These are phyloP conservation scores for Struthio camelus DNA, from an alignment of 2,113 vertebrate genomes.

Conservation along the genomic window DNA sequence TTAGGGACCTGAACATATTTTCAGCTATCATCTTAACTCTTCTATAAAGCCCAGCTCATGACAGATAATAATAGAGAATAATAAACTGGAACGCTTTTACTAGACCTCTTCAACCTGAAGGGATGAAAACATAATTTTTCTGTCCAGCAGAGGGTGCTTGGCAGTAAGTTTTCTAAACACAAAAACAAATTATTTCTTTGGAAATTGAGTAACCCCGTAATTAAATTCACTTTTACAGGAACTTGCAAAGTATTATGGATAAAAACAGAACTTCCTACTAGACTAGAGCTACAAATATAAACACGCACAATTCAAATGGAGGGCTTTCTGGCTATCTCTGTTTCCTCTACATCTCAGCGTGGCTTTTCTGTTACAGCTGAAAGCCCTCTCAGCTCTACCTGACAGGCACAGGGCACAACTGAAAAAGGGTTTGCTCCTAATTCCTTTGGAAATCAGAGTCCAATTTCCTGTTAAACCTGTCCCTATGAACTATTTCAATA, in stretches of 20 bases:
- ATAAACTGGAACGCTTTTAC: neutral
- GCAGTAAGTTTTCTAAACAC: slow-evolving; percentile 3
- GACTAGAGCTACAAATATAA: slow-evolving; percentile 12
- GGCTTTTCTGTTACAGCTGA: slow-evolving; percentile 14
- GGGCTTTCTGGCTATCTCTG: neutral
- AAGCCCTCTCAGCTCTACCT: neutral
- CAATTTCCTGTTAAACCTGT: neutral
- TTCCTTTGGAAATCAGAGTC: slow-evolving; percentile 8
- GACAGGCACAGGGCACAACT: neutral
- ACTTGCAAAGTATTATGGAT: neutral
- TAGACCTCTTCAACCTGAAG: neutral
- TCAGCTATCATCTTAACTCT: neutral
- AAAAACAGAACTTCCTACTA: neutral
- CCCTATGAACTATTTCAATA: neutral
- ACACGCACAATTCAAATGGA: neutral
- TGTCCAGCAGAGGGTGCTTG: slow-evolving; percentile 50
- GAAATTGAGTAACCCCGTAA: slow-evolving; percentile 44
- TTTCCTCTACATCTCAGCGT: neutral
- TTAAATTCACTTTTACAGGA: slow-evolving; percentile 15
- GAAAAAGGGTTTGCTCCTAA: neutral
- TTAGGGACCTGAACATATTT: neutral
- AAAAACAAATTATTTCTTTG: neutral
- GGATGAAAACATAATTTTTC: neutral
- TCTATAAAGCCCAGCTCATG: neutral
- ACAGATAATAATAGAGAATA: neutral